phyloP scores from a whole-genome alignment of 1,140 invertebrate species.

The Pogonognathellus flavescens region DNA sequence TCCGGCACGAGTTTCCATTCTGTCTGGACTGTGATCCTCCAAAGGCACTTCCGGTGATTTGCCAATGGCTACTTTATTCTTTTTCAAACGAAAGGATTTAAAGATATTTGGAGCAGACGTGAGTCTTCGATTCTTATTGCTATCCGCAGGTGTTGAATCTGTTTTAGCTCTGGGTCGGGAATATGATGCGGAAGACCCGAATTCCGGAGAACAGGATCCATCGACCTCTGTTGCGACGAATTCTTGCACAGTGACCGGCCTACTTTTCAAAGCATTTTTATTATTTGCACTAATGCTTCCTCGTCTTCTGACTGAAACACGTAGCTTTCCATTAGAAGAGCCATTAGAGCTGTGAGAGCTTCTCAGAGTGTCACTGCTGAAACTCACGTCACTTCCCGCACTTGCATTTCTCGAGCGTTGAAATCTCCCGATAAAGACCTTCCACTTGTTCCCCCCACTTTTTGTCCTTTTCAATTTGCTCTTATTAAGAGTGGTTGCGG shows the following conservation, averaged over 20 bases:
- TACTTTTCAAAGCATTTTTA: conserved; percentile 32
- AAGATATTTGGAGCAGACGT: conserved; percentile 53
- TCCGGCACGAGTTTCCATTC: background rate
- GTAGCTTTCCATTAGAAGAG: conserved; percentile 38
- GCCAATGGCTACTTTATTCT: conserved; percentile 61
- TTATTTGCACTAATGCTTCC: conserved; percentile 45
- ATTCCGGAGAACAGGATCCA: conserved; percentile 2
- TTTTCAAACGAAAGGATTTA: conserved; percentile 61
- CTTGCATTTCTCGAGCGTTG: conserved; percentile 22
- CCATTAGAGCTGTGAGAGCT: conserved; percentile 38
- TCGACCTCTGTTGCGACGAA: background rate
- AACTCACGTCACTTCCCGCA: conserved; percentile 28
- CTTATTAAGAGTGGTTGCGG: conserved; percentile 30
- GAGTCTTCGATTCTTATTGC: conserved; percentile 33
- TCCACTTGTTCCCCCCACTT: conserved; percentile 53
- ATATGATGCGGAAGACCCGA: background rate
- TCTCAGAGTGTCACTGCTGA: conserved; percentile 15
- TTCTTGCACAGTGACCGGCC: conserved; percentile 5
- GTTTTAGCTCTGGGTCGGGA: background rate
- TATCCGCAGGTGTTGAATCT: conserved; percentile 29
- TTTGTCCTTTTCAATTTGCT: conserved; percentile 44
- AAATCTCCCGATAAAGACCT: conserved; percentile 45
- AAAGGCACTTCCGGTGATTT: conserved; percentile 19
- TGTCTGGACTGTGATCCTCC: conserved; percentile 17
- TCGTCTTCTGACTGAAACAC: conserved; percentile 36